A percentile compares a stretch with the other conserved stretches of the same genome.
Conservation (phyloP, 2,113 vertebrate species). For the Dryoscopus gambensis region DNA sequence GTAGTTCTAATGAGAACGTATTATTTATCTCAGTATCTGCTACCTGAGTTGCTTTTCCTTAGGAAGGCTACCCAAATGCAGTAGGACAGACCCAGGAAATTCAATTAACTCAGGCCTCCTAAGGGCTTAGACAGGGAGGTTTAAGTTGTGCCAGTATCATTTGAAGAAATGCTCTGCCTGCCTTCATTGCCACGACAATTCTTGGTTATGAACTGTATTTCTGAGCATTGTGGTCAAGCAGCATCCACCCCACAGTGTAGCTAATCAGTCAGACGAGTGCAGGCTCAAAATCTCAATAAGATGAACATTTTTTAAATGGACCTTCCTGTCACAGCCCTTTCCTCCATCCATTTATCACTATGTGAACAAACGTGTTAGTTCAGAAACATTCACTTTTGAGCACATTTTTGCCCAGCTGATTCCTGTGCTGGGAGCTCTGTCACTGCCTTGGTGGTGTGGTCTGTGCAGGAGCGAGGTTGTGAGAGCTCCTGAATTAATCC, state of each 20-base stretch:
- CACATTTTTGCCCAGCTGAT: background rate
- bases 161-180: background rate
- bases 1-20: constrained; percentile 32
- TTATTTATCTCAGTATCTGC: constrained; percentile 3
- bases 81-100: background rate
- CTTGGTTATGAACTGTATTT: background rate
- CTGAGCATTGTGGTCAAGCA: background rate
- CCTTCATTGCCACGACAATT: background rate
- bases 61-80: background rate
- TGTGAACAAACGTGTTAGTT: background rate
- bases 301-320: background rate
- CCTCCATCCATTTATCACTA: background rate
- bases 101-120: background rate
- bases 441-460: background rate
- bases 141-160: background rate
- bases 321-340: constrained; percentile 24
- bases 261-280: background rate
- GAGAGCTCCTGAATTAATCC: background rate
- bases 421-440: background rate
- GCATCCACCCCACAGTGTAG: background rate
- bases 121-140: background rate
- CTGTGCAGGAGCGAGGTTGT: background rate
- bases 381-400: background rate
- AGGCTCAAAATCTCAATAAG: background rate
- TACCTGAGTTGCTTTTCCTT: background rate